Evolutionary conservation across 2,113 vertebrate species (phyloP).

Genomic region (Apus apus): DNA sequence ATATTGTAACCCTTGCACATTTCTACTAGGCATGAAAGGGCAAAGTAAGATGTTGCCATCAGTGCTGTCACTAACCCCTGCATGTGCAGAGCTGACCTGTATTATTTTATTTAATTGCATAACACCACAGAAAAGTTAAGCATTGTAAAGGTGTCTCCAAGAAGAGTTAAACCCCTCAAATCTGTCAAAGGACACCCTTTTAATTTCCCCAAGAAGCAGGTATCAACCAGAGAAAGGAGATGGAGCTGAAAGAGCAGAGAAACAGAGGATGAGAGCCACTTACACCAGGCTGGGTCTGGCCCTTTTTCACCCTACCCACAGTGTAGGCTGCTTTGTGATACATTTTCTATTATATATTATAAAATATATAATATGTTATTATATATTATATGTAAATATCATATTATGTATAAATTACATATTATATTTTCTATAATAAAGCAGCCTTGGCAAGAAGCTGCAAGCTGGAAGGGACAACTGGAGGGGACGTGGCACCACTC

Average conservation of each 20-base stretch:
- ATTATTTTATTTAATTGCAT: not conserved
- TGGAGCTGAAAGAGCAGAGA: not conserved
- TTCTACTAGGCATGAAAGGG: too few relatives aligned
- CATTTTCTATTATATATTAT: not conserved
- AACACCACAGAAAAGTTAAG: not conserved
- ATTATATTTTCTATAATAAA: not conserved
- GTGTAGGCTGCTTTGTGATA: accelerated
- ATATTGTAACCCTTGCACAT: too few relatives aligned
- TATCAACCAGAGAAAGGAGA: not conserved
- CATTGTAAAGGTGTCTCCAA: not conserved
- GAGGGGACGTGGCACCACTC: not conserved
- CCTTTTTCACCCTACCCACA: not conserved
- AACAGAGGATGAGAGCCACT: not conserved
- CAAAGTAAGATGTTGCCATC: too few relatives aligned
- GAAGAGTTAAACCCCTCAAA: not conserved
- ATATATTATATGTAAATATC: too few relatives aligned
- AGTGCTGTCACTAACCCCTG: not conserved
- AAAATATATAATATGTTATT: too few relatives aligned
- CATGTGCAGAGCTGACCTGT: not conserved
- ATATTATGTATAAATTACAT: too few relatives aligned
- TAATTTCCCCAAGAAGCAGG: not conserved
- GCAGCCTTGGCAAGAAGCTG: not conserved
- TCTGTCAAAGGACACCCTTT: not conserved
- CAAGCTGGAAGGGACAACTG: not conserved
- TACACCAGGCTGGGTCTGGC: not conserved